Conservation (phyloP, 2,888 invertebrate genomes). For the Agonopterix alstromeriana region DNA sequence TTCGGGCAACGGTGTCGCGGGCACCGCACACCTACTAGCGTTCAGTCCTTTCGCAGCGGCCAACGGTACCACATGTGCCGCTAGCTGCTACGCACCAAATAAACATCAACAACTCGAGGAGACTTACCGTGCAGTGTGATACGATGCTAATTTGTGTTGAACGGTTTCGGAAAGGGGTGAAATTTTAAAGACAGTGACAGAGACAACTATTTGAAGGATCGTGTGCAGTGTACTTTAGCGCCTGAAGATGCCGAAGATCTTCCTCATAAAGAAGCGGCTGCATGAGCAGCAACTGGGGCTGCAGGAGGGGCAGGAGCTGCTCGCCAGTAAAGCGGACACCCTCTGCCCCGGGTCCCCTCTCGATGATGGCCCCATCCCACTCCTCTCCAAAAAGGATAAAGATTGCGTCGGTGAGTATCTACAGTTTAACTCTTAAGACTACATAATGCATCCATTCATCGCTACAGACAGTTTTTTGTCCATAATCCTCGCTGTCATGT, state of each 20-base stretch:
- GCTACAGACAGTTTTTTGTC: slow-evolving; percentile 19
- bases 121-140: slow-evolving; percentile 68
- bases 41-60: slow-evolving; percentile 73
- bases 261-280: slow-evolving; percentile 92
- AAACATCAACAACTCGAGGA: slow-evolving; percentile 65
- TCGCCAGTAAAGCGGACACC: slow-evolving; percentile 78
- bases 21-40: slow-evolving; percentile 61
- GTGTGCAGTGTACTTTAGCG: slow-evolving; percentile 60
- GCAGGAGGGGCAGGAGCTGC: slow-evolving; percentile 88
- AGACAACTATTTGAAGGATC: slow-evolving; percentile 53
- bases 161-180: slow-evolving; percentile 33
- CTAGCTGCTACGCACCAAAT: slow-evolving; percentile 59
- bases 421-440: slow-evolving; percentile 10
- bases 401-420: slow-evolving; percentile 57
- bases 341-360: slow-evolving; percentile 77
- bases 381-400: slow-evolving; percentile 75
- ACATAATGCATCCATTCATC: slow-evolving; percentile 25
- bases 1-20: slow-evolving; percentile 71
- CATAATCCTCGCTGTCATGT: slow-evolving; percentile 15
- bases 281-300: slow-evolving; percentile 93
- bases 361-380: slow-evolving; percentile 77
- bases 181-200: slow-evolving; percentile 59
- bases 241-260: slow-evolving; percentile 92
- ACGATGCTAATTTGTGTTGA: slow-evolving; percentile 62
- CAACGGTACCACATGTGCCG: slow-evolving; percentile 74